These are phyloP conservation scores for Vanacampus margaritifer DNA, from an alignment of 2,113 vertebrate genomes.

Conservation along the genomic window DNA sequence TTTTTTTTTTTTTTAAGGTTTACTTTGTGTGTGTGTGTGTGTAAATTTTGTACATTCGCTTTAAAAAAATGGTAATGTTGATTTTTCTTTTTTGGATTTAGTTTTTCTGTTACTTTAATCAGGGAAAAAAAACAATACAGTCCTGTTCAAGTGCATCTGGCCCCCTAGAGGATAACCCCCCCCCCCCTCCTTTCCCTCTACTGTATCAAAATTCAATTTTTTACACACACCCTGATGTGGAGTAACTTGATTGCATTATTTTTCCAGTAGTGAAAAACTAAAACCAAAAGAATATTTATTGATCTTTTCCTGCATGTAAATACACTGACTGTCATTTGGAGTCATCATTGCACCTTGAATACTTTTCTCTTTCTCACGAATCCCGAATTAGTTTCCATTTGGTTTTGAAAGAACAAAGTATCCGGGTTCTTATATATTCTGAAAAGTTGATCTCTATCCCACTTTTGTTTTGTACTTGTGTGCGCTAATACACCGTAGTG, in stretches of 20 bases:
- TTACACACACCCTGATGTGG: slow-evolving; percentile 21
- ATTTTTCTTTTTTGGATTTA: slow-evolving; percentile 27
- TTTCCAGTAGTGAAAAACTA: neutral
- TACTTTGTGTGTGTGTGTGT: slow-evolving; percentile 64
- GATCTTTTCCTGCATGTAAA: slow-evolving; percentile 6
- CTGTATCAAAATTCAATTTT: neutral
- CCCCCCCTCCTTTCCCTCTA: too few relatives aligned
- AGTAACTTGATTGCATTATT: neutral
- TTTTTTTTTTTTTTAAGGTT: slow-evolving; percentile 60
- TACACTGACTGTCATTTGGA: neutral
- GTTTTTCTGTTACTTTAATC: slow-evolving; percentile 29
- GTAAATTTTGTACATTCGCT: slow-evolving; percentile 77
- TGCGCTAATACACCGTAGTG: slow-evolving; percentile 83
- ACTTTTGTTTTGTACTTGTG: slow-evolving; percentile 79
- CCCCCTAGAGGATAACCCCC: neutral
- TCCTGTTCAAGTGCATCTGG: slow-evolving; percentile 17
- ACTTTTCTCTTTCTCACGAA: neutral
- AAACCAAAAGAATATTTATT: slow-evolving; percentile 6
- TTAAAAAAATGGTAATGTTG: slow-evolving; percentile 54
- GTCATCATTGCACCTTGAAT: neutral
- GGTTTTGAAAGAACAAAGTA: slow-evolving; percentile 17
- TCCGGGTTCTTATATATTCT: slow-evolving; percentile 30
- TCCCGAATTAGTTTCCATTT: slow-evolving; percentile 21
- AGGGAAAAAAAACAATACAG: neutral
- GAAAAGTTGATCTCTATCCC: slow-evolving; percentile 24